Evolutionary conservation across 2,888 invertebrate species (phyloP), one percentile per base, ranked within the genome.

Genomic region (Eupithecia subumbrata): DNA sequence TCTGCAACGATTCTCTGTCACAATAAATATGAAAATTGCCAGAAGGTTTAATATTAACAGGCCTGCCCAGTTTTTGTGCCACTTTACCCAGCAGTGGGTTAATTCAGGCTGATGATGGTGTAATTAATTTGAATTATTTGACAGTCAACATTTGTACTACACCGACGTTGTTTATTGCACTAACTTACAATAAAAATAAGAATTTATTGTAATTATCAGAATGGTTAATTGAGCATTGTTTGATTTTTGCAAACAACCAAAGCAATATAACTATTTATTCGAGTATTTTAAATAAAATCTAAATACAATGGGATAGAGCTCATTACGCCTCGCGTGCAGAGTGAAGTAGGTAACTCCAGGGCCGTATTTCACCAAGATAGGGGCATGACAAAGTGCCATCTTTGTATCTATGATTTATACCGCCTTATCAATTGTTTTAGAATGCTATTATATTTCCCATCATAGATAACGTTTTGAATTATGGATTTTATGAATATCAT

Each of bases 331-430:
- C 43, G 68, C 40, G 25, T 12, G 64, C 34, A 18, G 64, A 16
- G 40, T 40, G 67, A n/a, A 25, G 43, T 12, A 43, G 43, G 22
- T 14, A 72, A 22, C 22, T 43, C 40, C 76, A 66, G 71, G 66
- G 69, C 69, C 67, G 76, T 82, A 80, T 78, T 78, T 79, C 80
- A 78, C 71, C 43, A 69, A 79, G 81, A 80, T 81, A 79, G 79
- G 75, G 76, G 37, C 73, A 68, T 79, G 79, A 80, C 81, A 81
- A 79, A 81, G 78, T 69, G 76, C 75, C 75, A 69, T 77, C 78
- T 75, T 75, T 76, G 76, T 75, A 77, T 79, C 71, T 52, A 66
- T 76, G 73, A 76, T 74, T 74, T 80, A 77, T 72, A 68, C 11
- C 14, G 52, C 73, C 45, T 52, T 76, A 76, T 76, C 74, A 74